Evolutionary conservation across 2,797 vertebrate species (phyloP).

Genomic region (Tympanoctomys barrerae): DNA sequence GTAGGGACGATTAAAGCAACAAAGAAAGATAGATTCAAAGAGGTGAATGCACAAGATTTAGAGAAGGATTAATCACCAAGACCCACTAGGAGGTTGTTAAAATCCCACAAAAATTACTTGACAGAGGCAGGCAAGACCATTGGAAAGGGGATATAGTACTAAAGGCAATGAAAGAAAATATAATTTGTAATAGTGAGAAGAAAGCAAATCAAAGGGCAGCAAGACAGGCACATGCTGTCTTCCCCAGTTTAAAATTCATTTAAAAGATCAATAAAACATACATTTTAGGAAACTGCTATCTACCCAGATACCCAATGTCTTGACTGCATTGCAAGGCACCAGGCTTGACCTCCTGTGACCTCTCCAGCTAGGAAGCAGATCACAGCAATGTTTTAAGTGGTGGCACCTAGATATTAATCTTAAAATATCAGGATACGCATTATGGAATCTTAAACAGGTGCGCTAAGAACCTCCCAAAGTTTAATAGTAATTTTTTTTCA

Average conservation of each 20-base stretch:
- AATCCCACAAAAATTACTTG: constrained; percentile 60
- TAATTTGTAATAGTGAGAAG: constrained; percentile 42
- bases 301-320: constrained; percentile 32
- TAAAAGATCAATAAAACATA: neutral
- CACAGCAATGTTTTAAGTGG: neutral
- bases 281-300: constrained; percentile 45
- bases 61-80: constrained; percentile 41
- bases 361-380: neutral
- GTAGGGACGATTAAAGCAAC: constrained; percentile 62
- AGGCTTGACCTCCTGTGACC: neutral
- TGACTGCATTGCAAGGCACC: neutral
- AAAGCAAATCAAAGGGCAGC: constrained; percentile 64
- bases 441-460: constrained; percentile 59
- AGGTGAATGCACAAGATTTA: constrained; percentile 40
- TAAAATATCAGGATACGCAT: constrained; percentile 26
- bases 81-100: constrained; percentile 60
- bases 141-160: neutral
- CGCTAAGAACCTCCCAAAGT: constrained; percentile 49
- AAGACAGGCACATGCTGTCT: neutral
- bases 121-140: constrained; percentile 38
- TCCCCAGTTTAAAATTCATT: constrained; percentile 31
- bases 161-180: constrained; percentile 59
- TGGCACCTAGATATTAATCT: constrained; percentile 11
- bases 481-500: constrained; percentile 63
- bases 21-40: constrained; percentile 13